Evolutionary conservation across 1,140 invertebrate genomes (phyloP).

Genomic region (Scaptomyza hsui): DNA sequence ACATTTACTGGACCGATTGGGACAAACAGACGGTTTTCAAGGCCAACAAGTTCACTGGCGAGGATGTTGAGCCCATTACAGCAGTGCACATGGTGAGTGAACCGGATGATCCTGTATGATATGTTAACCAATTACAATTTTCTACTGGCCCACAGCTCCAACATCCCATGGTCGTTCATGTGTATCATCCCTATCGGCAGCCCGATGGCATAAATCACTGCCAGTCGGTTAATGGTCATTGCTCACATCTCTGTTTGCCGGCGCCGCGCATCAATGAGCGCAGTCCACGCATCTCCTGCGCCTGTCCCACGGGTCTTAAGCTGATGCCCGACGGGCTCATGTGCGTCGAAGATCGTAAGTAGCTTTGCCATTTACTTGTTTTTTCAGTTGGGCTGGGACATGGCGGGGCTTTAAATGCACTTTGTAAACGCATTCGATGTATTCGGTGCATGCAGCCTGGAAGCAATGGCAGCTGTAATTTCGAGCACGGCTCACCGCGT

Average conservation of each 20-base stretch:
- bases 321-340: constrained; percentile 92
- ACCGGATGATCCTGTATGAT: neutral
- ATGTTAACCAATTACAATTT: neutral
- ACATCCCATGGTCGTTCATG: constrained; percentile 97
- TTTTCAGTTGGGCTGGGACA: constrained; percentile 89
- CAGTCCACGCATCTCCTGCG: constrained; percentile 92
- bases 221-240: constrained; percentile 94
- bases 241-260: constrained; percentile 95
- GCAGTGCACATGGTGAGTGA: constrained; percentile 88
- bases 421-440: constrained; percentile 93
- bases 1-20: constrained; percentile 99
- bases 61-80: constrained; percentile 89
- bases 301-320: constrained; percentile 92
- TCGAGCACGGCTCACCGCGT: constrained; percentile 94
- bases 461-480: constrained; percentile 88
- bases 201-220: constrained; percentile 96
- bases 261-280: constrained; percentile 90
- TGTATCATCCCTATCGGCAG: constrained; percentile 96
- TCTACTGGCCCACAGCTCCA: constrained; percentile 86
- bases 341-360: constrained; percentile 94
- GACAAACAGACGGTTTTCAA: constrained; percentile 95
- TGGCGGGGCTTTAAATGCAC: constrained; percentile 83
- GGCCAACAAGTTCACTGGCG: constrained; percentile 97
- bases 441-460: neutral
- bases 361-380: constrained; percentile 96